These are phyloP conservation scores for Melinopterus prodromus DNA, from an alignment of 2,888 invertebrate species.

Conservation along the genomic window DNA sequence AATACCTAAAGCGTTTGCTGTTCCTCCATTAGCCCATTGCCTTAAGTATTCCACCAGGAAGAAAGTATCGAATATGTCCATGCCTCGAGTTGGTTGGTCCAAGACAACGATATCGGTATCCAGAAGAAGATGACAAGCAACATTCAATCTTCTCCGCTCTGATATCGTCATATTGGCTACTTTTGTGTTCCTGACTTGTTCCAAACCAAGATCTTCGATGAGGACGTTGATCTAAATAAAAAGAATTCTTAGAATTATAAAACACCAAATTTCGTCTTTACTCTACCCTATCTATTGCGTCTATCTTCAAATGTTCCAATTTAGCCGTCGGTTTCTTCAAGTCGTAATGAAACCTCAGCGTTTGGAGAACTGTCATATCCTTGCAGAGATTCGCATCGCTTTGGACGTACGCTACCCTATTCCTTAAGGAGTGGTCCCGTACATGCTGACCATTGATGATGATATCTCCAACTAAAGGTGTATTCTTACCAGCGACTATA, in stretches of 20 bases:
- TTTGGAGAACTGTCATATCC: conserved; percentile 90
- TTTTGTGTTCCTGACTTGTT: conserved; percentile 87
- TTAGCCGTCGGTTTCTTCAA: conserved; percentile 71
- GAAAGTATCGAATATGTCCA: conserved; percentile 96
- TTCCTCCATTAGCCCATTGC: conserved; percentile 78
- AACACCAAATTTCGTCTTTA: conserved; percentile 46
- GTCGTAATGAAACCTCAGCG: conserved; percentile 83
- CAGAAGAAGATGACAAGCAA: conserved; percentile 87
- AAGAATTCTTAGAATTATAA: conserved; percentile 10
- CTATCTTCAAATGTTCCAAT: conserved; percentile 72
- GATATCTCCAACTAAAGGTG: conserved; percentile 74
- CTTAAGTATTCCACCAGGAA: conserved; percentile 93
- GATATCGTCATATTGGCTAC: conserved; percentile 87
- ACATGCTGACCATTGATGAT: conserved; percentile 88
- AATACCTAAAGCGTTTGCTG: conserved; percentile 56
- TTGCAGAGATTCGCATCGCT: conserved; percentile 81
- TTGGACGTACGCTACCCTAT: conserved; percentile 79
- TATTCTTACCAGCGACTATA: conserved; percentile 77
- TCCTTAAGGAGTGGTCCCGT: conserved; percentile 72
- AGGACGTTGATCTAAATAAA: conserved; percentile 80
- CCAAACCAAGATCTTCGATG: conserved; percentile 90
- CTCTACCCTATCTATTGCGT: conserved; percentile 75
- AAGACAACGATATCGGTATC: conserved; percentile 87
- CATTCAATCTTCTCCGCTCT: conserved; percentile 85
- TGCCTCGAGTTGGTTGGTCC: conserved; percentile 87